Evolutionary conservation across 1,140 invertebrate genomes (phyloP).

Genomic region (Apis laboriosa): DNA sequence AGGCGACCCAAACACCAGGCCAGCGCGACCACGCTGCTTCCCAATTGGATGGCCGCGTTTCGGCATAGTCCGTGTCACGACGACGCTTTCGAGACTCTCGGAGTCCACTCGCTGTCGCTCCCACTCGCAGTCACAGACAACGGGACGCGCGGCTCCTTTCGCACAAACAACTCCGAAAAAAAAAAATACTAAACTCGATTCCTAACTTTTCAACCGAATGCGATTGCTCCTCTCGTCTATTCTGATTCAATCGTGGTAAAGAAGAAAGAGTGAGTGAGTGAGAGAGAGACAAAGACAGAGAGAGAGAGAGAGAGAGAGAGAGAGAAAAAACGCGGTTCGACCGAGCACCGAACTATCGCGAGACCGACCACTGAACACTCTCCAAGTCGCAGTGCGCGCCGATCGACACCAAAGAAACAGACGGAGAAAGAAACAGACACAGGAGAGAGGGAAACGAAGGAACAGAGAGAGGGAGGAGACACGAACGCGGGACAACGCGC

Average conservation of each 20-base stretch:
- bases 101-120: too few relatives aligned
- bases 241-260: not conserved
- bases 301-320: not conserved
- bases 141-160: too few relatives aligned
- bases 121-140: too few relatives aligned
- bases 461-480: not conserved
- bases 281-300: not conserved
- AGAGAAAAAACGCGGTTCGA: not conserved
- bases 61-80: slow-evolving; percentile 51
- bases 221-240: not conserved
- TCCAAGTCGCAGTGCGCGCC: slow-evolving; percentile 13
- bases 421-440: not conserved
- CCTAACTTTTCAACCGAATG: too few relatives aligned
- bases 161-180: too few relatives aligned
- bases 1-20: slow-evolving; percentile 61
- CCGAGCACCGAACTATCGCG: slow-evolving; percentile 19
- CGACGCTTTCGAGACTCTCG: not conserved
- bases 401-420: not conserved
- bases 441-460: not conserved
- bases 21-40: slow-evolving; percentile 54
- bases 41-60: slow-evolving; percentile 30
- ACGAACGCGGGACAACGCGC: slow-evolving; percentile 39
- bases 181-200: too few relatives aligned
- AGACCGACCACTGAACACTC: slow-evolving; percentile 30
- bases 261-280: not conserved